Conservation (phyloP, 2,888 invertebrate species). For the Tenthredo scrophulariae region DNA sequence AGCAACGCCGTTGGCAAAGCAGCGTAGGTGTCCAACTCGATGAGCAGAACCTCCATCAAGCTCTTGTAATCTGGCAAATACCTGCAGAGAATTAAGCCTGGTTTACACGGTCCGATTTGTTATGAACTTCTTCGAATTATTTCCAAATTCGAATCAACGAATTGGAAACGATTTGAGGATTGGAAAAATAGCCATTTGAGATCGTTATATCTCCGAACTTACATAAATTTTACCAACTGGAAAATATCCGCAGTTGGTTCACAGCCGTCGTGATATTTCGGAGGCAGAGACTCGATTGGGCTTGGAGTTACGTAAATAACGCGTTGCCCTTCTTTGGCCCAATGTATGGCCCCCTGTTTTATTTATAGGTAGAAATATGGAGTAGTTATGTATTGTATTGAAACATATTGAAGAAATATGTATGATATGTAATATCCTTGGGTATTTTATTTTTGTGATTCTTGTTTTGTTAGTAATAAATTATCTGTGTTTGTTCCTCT, state of each 20-base stretch:
- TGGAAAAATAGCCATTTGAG: neutral
- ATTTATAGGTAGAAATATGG: neutral
- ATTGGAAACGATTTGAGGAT: neutral
- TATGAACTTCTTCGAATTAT: neutral
- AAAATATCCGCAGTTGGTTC: constrained; percentile 67
- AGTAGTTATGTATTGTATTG: neutral
- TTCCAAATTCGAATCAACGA: neutral
- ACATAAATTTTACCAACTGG: constrained; percentile 74
- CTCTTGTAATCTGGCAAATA: constrained; percentile 70
- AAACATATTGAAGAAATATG: constrained; percentile 6
- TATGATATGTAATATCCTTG: neutral
- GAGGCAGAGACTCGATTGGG: constrained; percentile 68
- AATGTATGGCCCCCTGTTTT: constrained; percentile 71
- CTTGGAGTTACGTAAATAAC: constrained; percentile 70
- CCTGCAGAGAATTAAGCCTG: constrained; percentile 61
- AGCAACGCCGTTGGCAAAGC: constrained; percentile 68
- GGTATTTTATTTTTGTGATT: neutral
- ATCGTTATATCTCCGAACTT: constrained; percentile 55
- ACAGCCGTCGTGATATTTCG: constrained; percentile 70
- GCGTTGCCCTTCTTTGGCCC: constrained; percentile 72
- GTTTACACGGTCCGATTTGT: neutral
- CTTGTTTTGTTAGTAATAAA: constrained; percentile 3
- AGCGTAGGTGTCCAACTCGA: constrained; percentile 68
- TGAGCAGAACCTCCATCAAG: constrained; percentile 62
- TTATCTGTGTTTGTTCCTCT: constrained; percentile 11